A percentile compares a stretch with the other conserved stretches of the same genome.
phyloP scores from a whole-genome alignment of 2,888 invertebrate genomes.

The Agrochola macilenta region DNA sequence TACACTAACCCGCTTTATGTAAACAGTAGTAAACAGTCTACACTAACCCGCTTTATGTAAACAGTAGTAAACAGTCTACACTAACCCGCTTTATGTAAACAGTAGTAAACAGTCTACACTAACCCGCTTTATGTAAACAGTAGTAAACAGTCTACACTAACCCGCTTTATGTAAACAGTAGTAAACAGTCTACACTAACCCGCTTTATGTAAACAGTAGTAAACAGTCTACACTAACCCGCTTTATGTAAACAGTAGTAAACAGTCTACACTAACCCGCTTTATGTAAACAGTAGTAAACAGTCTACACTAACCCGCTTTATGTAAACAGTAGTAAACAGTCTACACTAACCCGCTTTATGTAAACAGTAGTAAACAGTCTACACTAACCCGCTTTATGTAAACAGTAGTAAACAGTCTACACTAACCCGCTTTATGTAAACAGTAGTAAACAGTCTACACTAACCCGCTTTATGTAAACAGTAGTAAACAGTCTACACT shows the following conservation, averaged over 20 bases:
- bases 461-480: too few relatives aligned
- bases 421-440: too few relatives aligned
- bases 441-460: not conserved
- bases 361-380: not conserved
- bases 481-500: not conserved
- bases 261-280: too few relatives aligned
- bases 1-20: not conserved
- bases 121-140: not conserved
- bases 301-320: too few relatives aligned
- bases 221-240: too few relatives aligned
- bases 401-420: not conserved
- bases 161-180: not conserved
- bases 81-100: not conserved
- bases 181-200: too few relatives aligned
- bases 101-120: too few relatives aligned
- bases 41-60: not conserved
- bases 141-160: too few relatives aligned
- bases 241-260: conserved; percentile 7
- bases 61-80: too few relatives aligned
- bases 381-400: too few relatives aligned
- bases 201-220: conserved; percentile 5
- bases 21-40: too few relatives aligned
- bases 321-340: not conserved
- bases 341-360: too few relatives aligned
- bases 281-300: conserved; percentile 7